These are phyloP conservation scores for Eristalinus sepulchralis DNA, from an alignment of 2,888 invertebrate genomes.

Conservation along the genomic window DNA sequence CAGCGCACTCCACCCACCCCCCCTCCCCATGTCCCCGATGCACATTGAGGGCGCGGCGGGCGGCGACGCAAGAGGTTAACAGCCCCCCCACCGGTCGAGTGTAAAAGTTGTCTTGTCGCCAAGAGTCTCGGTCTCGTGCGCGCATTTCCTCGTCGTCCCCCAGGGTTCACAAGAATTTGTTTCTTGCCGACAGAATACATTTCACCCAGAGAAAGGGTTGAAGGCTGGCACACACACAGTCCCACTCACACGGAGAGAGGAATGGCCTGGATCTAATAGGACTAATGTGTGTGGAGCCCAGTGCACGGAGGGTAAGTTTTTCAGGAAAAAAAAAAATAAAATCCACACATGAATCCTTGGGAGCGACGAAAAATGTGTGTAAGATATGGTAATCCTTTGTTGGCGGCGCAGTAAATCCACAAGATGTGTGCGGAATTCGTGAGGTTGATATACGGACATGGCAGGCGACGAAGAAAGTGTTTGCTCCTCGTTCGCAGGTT, in stretches of 20 bases:
- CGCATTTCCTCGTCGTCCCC: slow-evolving; percentile 2
- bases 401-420: slow-evolving; percentile 55
- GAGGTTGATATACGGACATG: slow-evolving; percentile 62
- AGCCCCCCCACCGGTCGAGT: slow-evolving; percentile 16
- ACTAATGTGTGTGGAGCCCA: slow-evolving; percentile 59
- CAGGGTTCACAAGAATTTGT: slow-evolving; percentile 43
- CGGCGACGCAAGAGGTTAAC: slow-evolving; percentile 5
- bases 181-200: slow-evolving; percentile 43
- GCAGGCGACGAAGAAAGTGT: slow-evolving; percentile 9
- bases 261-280: slow-evolving; percentile 50
- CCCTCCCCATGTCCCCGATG: no score
- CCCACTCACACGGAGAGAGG: neutral
- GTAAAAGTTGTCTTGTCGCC: slow-evolving; percentile 63
- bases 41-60: no score
- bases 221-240: neutral
- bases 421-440: slow-evolving; percentile 58
- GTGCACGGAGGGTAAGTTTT: slow-evolving; percentile 2
- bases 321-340: no score
- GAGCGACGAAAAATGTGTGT: slow-evolving; percentile 7
- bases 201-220: slow-evolving; percentile 35
- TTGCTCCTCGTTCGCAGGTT: neutral
- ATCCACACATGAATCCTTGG: slow-evolving; percentile 2
- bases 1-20: slow-evolving; percentile 35
- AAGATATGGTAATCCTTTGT: slow-evolving; percentile 63
- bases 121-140: slow-evolving; percentile 31